A percentile compares a stretch with the other conserved stretches of the same genome.
These are phyloP conservation scores for Holothuria scabra DNA, from an alignment of 53 echinoderm and acorn worm genomes.

Conservation along the genomic window DNA sequence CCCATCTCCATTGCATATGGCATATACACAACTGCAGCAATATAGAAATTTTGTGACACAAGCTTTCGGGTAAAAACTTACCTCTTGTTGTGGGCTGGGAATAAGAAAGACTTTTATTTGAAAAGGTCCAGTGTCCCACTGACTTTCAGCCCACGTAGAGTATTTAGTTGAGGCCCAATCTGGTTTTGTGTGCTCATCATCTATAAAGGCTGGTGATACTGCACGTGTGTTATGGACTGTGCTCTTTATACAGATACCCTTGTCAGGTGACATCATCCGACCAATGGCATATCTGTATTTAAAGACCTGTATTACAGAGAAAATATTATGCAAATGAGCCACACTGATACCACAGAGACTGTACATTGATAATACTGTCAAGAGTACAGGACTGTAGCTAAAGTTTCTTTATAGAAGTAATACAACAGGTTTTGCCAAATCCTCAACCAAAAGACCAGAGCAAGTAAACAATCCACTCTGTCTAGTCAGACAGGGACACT, in stretches of 20 bases:
- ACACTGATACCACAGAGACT: neutral
- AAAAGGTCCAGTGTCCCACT: constrained; percentile 60
- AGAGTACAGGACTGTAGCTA: too few relatives aligned
- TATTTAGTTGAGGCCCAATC: constrained; percentile 85
- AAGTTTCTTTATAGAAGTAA: too few relatives aligned
- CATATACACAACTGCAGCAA: too few relatives aligned
- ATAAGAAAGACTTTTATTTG: constrained; percentile 73
- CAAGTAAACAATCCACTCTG: too few relatives aligned
- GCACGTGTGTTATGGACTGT: constrained; percentile 63
- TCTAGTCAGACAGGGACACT: too few relatives aligned
- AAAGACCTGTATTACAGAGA: neutral
- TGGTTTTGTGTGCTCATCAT: constrained; percentile 34
- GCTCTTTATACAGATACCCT: constrained; percentile 77
- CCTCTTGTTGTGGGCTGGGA: constrained; percentile 89
- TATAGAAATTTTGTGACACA: too few relatives aligned
- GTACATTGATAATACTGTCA: too few relatives aligned
- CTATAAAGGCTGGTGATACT: constrained; percentile 80
- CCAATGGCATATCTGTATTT: constrained; percentile 41
- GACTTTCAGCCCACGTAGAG: constrained; percentile 98
- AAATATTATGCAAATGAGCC: neutral
- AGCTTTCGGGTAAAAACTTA: constrained; percentile 12
- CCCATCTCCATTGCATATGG: too few relatives aligned
- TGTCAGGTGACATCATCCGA: constrained; percentile 31
- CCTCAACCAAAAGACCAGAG: too few relatives aligned
- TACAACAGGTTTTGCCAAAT: too few relatives aligned